phyloP scores from a whole-genome alignment of 2,888 invertebrate genomes.

The Hermodice carunculata region DNA sequence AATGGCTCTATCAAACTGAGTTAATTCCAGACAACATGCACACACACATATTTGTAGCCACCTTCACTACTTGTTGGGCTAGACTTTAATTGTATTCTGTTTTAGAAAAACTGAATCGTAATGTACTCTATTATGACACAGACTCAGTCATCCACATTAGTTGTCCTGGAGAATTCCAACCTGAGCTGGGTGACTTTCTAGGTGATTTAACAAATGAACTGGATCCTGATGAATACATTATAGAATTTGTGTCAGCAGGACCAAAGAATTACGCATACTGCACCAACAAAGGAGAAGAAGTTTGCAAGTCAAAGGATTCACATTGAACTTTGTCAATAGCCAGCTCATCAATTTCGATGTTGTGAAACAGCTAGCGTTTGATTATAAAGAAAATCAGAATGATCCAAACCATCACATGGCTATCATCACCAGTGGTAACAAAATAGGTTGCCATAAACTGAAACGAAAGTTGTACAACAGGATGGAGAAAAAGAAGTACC shows the following conservation, averaged over 20 bases:
- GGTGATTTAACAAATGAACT: conserved; percentile 67
- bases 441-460: conserved; percentile 70
- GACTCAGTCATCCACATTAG: neutral
- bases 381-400: neutral
- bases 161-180: conserved; percentile 10
- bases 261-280: conserved; percentile 63
- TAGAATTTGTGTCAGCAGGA: conserved; percentile 60
- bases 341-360: conserved; percentile 39
- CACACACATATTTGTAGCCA: neutral
- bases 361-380: conserved; percentile 23
- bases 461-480: conserved; percentile 82
- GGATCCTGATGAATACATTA: neutral
- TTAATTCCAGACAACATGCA: neutral
- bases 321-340: conserved; percentile 36
- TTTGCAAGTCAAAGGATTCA: conserved; percentile 49
- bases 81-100: neutral
- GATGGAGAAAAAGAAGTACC: conserved; percentile 59
- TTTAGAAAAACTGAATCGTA: neutral
- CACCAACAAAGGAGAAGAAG: conserved; percentile 34
- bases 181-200: conserved; percentile 53
- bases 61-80: conserved; percentile 2
- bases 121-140: neutral
- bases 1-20: neutral
- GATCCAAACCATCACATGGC: too few species aligned
- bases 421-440: conserved; percentile 26